phyloP scores from a whole-genome alignment of 2,797 vertebrate genomes.

The Muscicapa comitata region DNA sequence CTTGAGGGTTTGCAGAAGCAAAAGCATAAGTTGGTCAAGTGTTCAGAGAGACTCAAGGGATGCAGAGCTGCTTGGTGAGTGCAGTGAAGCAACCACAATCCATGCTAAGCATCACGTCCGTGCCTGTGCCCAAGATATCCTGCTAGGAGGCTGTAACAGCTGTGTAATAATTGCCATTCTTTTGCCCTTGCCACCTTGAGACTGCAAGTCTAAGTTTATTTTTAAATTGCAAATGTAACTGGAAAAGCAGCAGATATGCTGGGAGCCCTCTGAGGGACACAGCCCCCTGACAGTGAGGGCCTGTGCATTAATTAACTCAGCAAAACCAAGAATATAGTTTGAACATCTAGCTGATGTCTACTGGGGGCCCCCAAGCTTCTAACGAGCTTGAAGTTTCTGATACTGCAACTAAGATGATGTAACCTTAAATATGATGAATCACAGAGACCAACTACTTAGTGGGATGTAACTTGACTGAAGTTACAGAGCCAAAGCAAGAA shows the following conservation, averaged over 20 bases:
- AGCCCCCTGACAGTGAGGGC: neutral
- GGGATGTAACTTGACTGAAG: neutral
- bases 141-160: neutral
- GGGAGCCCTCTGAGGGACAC: neutral
- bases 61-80: neutral
- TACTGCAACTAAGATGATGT: neutral
- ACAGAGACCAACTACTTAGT: neutral
- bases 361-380: neutral
- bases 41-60: neutral
- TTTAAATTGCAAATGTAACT: neutral
- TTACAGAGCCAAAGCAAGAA: neutral
- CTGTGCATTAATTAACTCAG: neutral
- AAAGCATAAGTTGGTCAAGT: neutral
- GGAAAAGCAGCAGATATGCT: neutral
- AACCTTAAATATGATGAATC: neutral
- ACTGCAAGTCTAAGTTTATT: neutral
- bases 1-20: neutral
- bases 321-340: neutral
- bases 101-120: neutral
- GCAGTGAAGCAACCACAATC: neutral
- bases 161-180: neutral
- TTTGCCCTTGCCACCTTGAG: neutral
- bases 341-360: neutral
- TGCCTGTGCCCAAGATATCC: neutral
- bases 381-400: neutral